Conservation (phyloP, 1,140 invertebrate genomes). For the Pseudomyrmex concolor region DNA sequence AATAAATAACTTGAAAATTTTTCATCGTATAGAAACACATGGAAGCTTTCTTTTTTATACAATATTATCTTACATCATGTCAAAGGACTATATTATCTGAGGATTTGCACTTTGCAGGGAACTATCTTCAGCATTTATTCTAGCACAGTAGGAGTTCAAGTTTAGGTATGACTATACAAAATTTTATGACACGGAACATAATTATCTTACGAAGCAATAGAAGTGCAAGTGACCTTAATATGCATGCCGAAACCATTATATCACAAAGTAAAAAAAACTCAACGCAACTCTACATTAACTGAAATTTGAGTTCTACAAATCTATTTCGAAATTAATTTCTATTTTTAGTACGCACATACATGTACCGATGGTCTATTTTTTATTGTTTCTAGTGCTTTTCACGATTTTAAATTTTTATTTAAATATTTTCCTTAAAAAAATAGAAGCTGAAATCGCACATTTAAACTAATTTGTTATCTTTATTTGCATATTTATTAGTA, state of each 20-base stretch:
- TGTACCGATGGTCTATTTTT: neutral
- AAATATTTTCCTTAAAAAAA: slow-evolving; percentile 25
- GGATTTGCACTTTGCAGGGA: too few relatives aligned
- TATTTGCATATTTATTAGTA: neutral
- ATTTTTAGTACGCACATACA: neutral
- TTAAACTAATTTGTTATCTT: neutral
- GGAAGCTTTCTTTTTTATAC: neutral
- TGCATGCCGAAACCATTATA: neutral
- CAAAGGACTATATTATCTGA: too few relatives aligned
- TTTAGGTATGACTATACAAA: too few relatives aligned
- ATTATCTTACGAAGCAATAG: too few relatives aligned
- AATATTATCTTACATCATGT: neutral
- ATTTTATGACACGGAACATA: too few relatives aligned
- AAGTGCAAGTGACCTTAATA: too few relatives aligned
- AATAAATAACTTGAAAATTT: neutral
- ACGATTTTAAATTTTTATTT: neutral
- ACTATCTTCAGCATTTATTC: too few relatives aligned
- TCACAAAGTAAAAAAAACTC: neutral
- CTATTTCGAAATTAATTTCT: neutral
- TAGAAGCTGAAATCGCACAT: slow-evolving; percentile 1
- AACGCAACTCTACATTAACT: too few relatives aligned
- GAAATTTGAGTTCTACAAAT: neutral
- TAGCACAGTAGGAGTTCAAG: too few relatives aligned
- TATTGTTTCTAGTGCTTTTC: neutral
- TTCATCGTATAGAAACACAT: neutral